Conservation (phyloP, 2,797 vertebrate genomes). For the Synaphobranchus kaupii region DNA sequence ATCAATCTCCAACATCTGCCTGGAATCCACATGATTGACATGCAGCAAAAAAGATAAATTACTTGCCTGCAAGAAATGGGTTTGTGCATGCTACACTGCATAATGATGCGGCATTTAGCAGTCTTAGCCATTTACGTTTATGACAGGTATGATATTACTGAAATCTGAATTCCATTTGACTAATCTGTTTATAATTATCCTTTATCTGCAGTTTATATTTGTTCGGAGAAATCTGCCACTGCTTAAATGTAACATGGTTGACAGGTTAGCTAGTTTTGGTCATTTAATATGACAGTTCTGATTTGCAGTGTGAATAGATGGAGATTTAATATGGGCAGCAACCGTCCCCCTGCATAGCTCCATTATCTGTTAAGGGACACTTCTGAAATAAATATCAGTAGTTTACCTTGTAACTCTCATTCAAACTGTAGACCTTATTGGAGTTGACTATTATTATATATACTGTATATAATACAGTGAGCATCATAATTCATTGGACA, state of each 20-base stretch:
- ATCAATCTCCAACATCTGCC: conserved; percentile 10
- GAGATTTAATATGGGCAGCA: background rate
- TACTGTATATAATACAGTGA: no score
- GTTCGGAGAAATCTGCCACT: conserved; percentile 23
- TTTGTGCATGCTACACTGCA: conserved; percentile 20
- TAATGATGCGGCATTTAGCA: background rate
- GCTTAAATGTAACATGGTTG: conserved; percentile 20
- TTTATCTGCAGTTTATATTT: conserved; percentile 24
- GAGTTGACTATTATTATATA: no score
- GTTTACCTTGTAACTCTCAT: background rate
- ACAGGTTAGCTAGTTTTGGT: conserved; percentile 17
- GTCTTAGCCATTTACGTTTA: background rate
- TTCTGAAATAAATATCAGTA: background rate
- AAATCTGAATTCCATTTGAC: conserved; percentile 11
- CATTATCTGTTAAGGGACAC: background rate
- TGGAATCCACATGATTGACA: conserved; percentile 16
- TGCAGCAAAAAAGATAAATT: conserved; percentile 8
- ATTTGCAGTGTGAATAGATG: background rate
- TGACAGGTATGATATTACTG: conserved; percentile 24
- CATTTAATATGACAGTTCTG: background rate
- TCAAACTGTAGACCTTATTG: background rate
- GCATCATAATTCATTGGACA: no score
- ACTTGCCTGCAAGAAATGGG: conserved; percentile 20
- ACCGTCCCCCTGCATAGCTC: background rate
- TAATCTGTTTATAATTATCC: conserved; percentile 32